phyloP scores from a whole-genome alignment of 2,113 vertebrate genomes.

The Dendrocopos noguchii region DNA sequence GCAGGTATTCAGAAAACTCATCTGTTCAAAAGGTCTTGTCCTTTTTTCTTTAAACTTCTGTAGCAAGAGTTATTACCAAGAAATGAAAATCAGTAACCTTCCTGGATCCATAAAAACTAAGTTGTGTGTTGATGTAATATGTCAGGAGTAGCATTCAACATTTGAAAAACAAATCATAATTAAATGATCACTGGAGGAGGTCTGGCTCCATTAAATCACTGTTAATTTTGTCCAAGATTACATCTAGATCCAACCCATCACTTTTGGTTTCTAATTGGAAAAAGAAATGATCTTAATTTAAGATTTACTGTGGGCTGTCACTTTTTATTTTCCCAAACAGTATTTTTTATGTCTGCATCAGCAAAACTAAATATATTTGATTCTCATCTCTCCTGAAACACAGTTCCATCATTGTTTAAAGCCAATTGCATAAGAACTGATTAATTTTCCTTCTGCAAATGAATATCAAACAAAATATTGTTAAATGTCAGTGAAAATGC shows the following conservation, averaged over 20 bases:
- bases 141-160: not conserved
- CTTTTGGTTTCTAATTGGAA: not conserved
- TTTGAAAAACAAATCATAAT: not conserved
- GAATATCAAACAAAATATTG: not conserved
- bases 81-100: not conserved
- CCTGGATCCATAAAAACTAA: not conserved
- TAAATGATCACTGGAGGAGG: not conserved
- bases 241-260: not conserved
- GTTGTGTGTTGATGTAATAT: not conserved
- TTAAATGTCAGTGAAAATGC: not conserved
- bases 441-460: not conserved
- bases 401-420: not conserved
- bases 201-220: not conserved
- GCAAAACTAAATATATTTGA: not conserved
- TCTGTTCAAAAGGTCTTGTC: not conserved
- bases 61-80: not conserved
- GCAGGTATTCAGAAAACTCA: constrained; percentile 56
- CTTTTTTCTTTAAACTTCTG: not conserved
- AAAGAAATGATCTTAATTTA: not conserved
- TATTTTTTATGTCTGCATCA: not conserved
- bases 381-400: not conserved
- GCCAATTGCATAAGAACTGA: not conserved
- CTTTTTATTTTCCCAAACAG: not conserved
- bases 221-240: not conserved
- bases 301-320: not conserved